phyloP scores from a whole-genome alignment of 2,888 invertebrate species.

The Pristionchus mayeri region DNA sequence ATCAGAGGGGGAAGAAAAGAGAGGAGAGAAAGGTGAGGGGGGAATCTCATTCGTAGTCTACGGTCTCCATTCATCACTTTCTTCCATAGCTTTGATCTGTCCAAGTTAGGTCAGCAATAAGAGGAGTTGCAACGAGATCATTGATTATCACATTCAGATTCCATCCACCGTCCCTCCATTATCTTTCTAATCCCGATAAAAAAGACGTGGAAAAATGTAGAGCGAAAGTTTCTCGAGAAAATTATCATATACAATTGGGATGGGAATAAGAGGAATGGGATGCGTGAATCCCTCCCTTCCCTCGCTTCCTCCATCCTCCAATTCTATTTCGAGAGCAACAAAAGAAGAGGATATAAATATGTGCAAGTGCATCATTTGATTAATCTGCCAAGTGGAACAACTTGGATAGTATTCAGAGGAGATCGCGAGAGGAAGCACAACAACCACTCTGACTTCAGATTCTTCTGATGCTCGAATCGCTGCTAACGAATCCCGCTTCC shows the following conservation, averaged over 20 bases:
- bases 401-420: not conserved
- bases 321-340: not conserved
- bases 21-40: not conserved
- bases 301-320: not conserved
- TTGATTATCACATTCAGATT: not conserved
- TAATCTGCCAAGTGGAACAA: not conserved
- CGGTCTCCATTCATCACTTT: not conserved
- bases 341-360: not conserved
- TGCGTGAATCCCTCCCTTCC: not conserved
- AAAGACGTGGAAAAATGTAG: not conserved
- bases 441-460: not conserved
- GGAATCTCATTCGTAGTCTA: not conserved
- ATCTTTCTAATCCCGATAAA: not conserved
- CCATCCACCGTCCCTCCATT: too few species aligned
- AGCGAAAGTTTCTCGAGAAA: constrained; percentile 5
- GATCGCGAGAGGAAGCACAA: not conserved
- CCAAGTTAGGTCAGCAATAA: not conserved
- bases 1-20: not conserved
- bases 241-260: not conserved
- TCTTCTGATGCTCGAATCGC: not conserved
- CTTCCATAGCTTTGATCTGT: not conserved
- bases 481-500: not conserved
- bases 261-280: too few species aligned
- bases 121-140: not conserved
- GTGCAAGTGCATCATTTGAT: not conserved